Evolutionary conservation across 2,888 invertebrate species (phyloP).

Genomic region (Alloplasta piceator): DNA sequence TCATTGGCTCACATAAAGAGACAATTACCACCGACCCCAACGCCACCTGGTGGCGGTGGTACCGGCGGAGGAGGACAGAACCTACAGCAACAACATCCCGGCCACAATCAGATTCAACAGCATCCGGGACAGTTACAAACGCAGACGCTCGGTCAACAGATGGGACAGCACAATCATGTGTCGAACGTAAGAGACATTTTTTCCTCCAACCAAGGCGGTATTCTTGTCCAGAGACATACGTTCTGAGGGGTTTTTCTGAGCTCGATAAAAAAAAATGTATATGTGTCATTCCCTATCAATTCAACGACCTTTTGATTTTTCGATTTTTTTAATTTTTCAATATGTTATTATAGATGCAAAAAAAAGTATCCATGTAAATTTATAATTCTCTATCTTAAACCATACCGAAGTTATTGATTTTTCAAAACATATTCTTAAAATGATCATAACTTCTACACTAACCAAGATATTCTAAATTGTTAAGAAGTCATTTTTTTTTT

Average conservation of each 20-base stretch:
- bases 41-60: conserved; percentile 72
- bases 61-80: conserved; percentile 71
- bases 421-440: too few relatives aligned
- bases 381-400: too few relatives aligned
- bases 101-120: conserved; percentile 78
- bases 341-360: too few relatives aligned
- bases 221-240: neutral
- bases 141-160: conserved; percentile 78
- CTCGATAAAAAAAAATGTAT: too few relatives aligned
- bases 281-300: too few relatives aligned
- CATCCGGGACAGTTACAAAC: conserved; percentile 75
- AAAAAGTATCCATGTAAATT: too few relatives aligned
- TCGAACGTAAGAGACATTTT: conserved; percentile 78
- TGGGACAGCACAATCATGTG: conserved; percentile 81
- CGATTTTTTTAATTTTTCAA: too few relatives aligned
- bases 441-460: too few relatives aligned
- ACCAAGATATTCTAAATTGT: too few relatives aligned
- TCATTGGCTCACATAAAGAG: conserved; percentile 92
- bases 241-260: too few relatives aligned
- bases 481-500: too few relatives aligned
- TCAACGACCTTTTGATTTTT: neutral
- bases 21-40: conserved; percentile 84
- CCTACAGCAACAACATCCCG: conserved; percentile 72
- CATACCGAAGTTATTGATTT: too few relatives aligned
- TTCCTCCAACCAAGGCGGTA: neutral